Evolutionary conservation across 2,113 vertebrate species (phyloP).

Genomic region (Elanoides forficatus): DNA sequence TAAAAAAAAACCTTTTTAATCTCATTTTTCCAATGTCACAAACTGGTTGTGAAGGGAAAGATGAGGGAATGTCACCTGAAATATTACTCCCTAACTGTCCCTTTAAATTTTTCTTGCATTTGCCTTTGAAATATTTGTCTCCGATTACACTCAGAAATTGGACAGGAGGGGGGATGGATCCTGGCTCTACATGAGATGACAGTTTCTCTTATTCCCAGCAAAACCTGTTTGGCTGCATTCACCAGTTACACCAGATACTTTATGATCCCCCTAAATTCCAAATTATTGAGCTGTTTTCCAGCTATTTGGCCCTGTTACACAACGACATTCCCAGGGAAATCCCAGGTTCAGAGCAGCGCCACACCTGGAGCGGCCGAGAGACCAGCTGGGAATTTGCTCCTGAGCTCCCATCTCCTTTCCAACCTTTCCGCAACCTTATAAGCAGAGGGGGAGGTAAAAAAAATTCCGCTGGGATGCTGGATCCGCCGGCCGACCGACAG

Average conservation of each 20-base stretch:
- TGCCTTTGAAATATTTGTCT: neutral
- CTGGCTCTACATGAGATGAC: rapidly evolving
- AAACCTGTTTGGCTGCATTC: neutral
- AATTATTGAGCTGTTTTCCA: neutral
- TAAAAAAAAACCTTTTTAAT: neutral
- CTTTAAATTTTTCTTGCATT: neutral
- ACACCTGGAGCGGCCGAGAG: neutral
- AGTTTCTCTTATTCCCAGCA: neutral
- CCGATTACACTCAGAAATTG: neutral
- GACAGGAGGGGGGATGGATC: neutral
- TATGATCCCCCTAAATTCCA: neutral
- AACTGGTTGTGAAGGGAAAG: neutral
- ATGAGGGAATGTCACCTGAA: neutral
- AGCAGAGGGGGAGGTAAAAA: rapidly evolving
- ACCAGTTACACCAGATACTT: neutral
- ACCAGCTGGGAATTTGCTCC: neutral
- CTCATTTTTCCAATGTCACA: neutral
- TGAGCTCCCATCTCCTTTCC: neutral
- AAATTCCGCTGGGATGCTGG: neutral
- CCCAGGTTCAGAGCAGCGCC: neutral
- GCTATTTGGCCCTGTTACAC: neutral
- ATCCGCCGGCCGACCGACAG: neutral
- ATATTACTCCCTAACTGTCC: neutral
- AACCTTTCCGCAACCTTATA: neutral
- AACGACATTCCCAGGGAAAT: rapidly evolving